Evolutionary conservation across 2,797 vertebrate genomes (phyloP).

Genomic region (Mionectes olivaceus): DNA sequence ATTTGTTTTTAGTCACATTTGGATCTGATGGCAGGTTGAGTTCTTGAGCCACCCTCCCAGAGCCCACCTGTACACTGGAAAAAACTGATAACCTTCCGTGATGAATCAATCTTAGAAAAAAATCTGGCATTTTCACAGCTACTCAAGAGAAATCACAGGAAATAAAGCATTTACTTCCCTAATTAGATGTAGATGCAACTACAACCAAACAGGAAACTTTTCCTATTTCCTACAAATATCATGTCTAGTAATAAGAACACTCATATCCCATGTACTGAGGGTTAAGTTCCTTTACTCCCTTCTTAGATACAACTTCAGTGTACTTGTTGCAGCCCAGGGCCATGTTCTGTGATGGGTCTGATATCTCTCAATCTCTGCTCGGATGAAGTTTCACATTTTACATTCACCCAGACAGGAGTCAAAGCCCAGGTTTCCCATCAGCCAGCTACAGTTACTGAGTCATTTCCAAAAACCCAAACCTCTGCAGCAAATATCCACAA

Average conservation of each 20-base stretch:
- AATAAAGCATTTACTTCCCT: background rate
- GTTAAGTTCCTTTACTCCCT: background rate
- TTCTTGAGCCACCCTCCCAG: fast-evolving
- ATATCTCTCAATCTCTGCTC: background rate
- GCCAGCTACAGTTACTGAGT: background rate
- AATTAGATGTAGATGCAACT: background rate
- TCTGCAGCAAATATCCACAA: background rate
- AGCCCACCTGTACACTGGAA: background rate
- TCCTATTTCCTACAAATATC: background rate
- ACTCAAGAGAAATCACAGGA: background rate
- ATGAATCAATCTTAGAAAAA: background rate
- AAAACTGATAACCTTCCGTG: background rate
- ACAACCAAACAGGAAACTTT: background rate
- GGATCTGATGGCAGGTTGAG: background rate
- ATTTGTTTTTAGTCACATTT: background rate
- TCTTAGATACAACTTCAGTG: background rate
- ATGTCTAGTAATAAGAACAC: background rate
- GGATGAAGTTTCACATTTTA: background rate
- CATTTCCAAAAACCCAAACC: background rate
- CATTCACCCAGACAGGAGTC: background rate
- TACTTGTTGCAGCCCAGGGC: background rate
- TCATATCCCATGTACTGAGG: background rate
- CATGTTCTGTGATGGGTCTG: fast-evolving
- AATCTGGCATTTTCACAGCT: background rate
- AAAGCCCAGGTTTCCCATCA: background rate